Percentiles rank a stretch among this genome's conserved stretches.
phyloP scores from a whole-genome alignment of 2,113 vertebrate species.

The Mustelus asterias region DNA sequence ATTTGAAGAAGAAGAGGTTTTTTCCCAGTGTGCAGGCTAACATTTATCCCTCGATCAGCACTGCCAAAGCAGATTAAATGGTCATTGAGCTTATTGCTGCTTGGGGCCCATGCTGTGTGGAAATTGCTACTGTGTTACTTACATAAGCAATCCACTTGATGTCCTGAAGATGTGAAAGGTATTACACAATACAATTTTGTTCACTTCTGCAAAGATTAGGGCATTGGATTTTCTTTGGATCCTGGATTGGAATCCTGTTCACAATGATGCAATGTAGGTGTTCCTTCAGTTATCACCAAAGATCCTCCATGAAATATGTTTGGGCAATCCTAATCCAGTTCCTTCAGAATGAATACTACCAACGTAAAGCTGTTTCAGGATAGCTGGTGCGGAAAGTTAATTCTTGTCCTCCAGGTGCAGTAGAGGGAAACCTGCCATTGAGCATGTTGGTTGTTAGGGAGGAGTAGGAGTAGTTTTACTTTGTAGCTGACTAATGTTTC shows the following conservation, averaged over 20 bases:
- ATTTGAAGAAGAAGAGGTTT: neutral
- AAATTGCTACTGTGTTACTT: neutral
- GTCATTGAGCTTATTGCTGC: neutral
- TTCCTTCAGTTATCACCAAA: neutral
- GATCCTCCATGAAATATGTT: neutral
- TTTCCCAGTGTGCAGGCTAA: neutral
- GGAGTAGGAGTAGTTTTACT: neutral
- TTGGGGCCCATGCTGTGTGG: neutral
- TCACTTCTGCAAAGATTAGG: neutral
- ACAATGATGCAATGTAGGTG: neutral
- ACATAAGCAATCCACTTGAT: neutral
- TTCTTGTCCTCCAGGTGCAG: neutral
- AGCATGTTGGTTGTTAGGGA: neutral
- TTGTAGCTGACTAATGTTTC: neutral
- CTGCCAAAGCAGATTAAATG: neutral
- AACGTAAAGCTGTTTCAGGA: neutral
- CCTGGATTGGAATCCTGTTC: neutral
- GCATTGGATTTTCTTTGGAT: neutral
- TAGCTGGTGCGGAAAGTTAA: neutral
- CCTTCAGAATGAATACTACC: neutral
- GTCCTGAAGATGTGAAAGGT: neutral
- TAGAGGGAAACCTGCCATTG: neutral
- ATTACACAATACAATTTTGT: neutral
- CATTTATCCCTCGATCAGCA: neutral
- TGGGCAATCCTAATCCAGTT: neutral